Percentiles rank a stretch among this genome's conserved stretches.
These are phyloP conservation scores for Crotalus viridis DNA, from an alignment of 2,113 vertebrate species.

Conservation along the genomic window DNA sequence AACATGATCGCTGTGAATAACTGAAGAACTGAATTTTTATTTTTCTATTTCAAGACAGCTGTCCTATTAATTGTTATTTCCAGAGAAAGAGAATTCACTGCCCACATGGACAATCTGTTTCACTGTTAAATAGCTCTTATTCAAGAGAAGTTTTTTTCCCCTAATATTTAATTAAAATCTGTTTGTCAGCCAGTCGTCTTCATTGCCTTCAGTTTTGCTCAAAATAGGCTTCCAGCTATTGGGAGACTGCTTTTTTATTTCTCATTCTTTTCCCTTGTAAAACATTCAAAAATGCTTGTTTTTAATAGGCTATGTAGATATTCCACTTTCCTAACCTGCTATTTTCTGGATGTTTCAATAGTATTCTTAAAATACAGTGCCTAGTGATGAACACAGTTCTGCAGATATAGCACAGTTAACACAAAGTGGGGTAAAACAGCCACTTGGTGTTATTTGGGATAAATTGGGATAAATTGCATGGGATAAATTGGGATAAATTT, in stretches of 20 bases:
- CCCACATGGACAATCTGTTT: neutral
- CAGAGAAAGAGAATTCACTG: neutral
- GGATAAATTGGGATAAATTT: neutral
- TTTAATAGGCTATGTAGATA: neutral
- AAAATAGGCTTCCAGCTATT: neutral
- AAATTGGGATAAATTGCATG: no score
- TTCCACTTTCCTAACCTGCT: neutral
- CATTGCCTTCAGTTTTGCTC: neutral
- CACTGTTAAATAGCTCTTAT: neutral
- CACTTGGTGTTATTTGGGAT: neutral
- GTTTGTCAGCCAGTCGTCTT: neutral
- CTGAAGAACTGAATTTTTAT: neutral
- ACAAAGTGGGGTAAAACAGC: neutral
- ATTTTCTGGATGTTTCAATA: neutral
- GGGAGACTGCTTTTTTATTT: neutral
- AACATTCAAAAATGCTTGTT: neutral
- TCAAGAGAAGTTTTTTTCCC: neutral
- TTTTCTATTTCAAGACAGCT: neutral
- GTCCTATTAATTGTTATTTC: neutral
- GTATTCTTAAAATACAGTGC: neutral
- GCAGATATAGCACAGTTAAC: neutral
- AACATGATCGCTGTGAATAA: neutral
- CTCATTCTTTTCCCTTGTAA: neutral
- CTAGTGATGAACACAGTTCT: neutral
- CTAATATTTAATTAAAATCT: neutral